phyloP scores from a whole-genome alignment of 1,140 invertebrate genomes.

The Apolygus lucorum region DNA sequence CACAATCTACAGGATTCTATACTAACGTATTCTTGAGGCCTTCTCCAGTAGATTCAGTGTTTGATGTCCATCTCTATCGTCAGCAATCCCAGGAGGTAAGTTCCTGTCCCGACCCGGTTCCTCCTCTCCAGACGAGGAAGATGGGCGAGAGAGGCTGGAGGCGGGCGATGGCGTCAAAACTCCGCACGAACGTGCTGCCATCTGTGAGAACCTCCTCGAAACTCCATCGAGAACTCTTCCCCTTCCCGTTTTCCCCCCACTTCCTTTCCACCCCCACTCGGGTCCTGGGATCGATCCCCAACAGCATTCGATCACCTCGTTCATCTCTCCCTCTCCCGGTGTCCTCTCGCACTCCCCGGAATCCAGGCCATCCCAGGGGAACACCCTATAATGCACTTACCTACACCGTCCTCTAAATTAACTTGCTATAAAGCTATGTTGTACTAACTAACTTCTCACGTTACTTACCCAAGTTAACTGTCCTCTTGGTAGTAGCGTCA shows the following conservation, averaged over 20 bases:
- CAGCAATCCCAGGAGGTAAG: too few species aligned
- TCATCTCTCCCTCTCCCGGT: background rate
- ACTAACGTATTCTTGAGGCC: too few species aligned
- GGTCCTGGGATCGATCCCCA: background rate
- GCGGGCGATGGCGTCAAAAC: background rate
- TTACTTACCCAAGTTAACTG: too few species aligned
- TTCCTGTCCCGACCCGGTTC: too few species aligned
- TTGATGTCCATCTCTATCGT: too few species aligned
- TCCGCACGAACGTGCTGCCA: background rate
- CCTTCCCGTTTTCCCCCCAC: background rate
- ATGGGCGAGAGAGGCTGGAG: too few species aligned
- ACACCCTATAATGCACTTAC: background rate
- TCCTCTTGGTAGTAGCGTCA: too few species aligned
- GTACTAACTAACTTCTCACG: background rate
- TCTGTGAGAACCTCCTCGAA: background rate
- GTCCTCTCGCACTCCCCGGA: background rate
- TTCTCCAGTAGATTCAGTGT: too few species aligned
- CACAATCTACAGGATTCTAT: too few species aligned
- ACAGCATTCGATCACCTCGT: conserved; percentile 5
- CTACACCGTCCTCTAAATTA: background rate
- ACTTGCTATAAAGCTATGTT: background rate
- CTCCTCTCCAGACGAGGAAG: too few species aligned
- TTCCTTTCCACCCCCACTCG: background rate
- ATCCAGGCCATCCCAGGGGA: background rate
- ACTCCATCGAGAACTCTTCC: too few species aligned